These are phyloP conservation scores for Pantala flavescens DNA, from an alignment of 1,140 invertebrate genomes.

Conservation along the genomic window DNA sequence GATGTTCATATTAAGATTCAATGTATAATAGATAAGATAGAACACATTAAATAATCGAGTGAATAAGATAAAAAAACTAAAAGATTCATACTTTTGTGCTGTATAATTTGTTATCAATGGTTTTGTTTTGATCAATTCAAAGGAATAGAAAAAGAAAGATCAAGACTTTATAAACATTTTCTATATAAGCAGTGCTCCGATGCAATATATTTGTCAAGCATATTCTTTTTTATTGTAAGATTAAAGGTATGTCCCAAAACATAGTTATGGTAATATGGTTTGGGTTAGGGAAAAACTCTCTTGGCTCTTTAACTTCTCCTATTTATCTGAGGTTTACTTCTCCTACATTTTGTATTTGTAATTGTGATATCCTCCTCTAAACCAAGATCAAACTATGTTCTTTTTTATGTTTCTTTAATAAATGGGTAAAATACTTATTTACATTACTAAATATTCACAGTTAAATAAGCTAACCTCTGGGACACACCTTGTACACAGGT, in stretches of 20 bases:
- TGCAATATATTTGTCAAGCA: too few relatives aligned
- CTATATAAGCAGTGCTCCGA: too few relatives aligned
- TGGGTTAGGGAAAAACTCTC: too few relatives aligned
- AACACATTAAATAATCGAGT: background rate
- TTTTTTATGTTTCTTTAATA: background rate
- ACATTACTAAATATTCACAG: background rate
- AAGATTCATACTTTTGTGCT: background rate
- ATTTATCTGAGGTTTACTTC: too few relatives aligned
- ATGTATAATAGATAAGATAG: background rate
- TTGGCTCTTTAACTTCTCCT: too few relatives aligned
- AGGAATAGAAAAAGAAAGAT: background rate
- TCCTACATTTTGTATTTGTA: too few relatives aligned
- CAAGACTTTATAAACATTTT: background rate
- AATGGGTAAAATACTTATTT: background rate
- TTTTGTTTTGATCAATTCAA: background rate
- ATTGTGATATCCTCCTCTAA: too few relatives aligned
- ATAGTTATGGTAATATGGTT: too few relatives aligned
- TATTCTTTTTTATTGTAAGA: too few relatives aligned
- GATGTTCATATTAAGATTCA: background rate
- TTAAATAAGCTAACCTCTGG: background rate
- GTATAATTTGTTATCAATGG: background rate
- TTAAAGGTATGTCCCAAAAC: too few relatives aligned
- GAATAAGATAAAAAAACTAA: background rate
- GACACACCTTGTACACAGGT: background rate
- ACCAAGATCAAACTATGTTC: background rate